A percentile compares a stretch with the other conserved stretches of the same genome.
These are phyloP conservation scores for Phymastichus coffea DNA, from an alignment of 1,140 invertebrate species.

Conservation along the genomic window DNA sequence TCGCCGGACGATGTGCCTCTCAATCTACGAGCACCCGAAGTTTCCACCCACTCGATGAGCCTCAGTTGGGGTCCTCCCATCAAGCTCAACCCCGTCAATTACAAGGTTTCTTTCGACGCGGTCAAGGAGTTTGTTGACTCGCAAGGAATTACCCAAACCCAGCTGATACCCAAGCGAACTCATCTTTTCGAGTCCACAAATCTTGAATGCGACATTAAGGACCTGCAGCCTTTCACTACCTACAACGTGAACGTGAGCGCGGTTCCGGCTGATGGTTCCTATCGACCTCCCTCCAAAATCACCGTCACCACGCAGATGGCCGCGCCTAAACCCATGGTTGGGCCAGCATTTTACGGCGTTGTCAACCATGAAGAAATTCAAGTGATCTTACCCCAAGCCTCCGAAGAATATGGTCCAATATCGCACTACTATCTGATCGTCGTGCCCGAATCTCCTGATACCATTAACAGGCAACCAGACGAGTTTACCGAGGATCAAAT, in stretches of 20 bases:
- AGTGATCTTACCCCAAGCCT: constrained; percentile 90
- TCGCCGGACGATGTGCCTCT: constrained; percentile 90
- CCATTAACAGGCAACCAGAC: constrained; percentile 82
- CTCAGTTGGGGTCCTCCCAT: constrained; percentile 92
- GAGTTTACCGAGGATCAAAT: constrained; percentile 86
- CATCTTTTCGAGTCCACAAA: constrained; percentile 71
- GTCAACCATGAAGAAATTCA: constrained; percentile 84
- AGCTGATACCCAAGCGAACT: constrained; percentile 73
- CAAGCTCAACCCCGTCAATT: constrained; percentile 83
- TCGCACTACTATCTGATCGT: constrained; percentile 96
- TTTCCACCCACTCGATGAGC: constrained; percentile 87
- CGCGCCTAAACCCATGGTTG: constrained; percentile 92
- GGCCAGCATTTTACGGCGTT: constrained; percentile 89
- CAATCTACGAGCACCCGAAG: constrained; percentile 80
- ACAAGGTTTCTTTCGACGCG: constrained; percentile 90
- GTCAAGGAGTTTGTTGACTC: constrained; percentile 94
- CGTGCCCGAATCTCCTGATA: constrained; percentile 83
- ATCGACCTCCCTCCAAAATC: constrained; percentile 88
- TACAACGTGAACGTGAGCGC: constrained; percentile 94
- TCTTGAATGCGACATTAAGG: constrained; percentile 76
- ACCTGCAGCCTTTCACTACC: constrained; percentile 89
- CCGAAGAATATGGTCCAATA: constrained; percentile 98
- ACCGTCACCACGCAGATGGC: constrained; percentile 95
- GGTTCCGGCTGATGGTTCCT: constrained; percentile 79
- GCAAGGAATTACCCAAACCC: constrained; percentile 86